These are phyloP conservation scores for Drosophila nigricruria DNA, from an alignment of 2,888 invertebrate genomes.

Conservation along the genomic window DNA sequence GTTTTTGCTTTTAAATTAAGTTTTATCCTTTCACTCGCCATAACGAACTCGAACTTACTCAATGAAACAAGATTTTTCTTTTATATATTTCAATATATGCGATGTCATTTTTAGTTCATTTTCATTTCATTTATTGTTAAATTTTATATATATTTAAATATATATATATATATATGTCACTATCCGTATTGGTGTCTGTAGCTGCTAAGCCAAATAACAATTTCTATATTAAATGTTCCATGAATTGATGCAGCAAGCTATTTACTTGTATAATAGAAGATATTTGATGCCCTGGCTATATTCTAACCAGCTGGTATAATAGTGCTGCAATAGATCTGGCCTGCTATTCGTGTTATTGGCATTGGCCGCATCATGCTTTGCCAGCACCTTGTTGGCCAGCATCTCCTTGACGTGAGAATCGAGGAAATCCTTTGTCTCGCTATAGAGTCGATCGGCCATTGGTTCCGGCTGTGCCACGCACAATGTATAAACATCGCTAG, in stretches of 20 bases:
- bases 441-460: constrained; percentile 94
- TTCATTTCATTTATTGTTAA: not conserved
- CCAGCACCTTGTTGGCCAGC: constrained; percentile 87
- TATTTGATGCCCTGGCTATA: constrained; percentile 96
- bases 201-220: not conserved
- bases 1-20: not conserved
- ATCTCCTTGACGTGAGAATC: constrained; percentile 94
- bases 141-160: not conserved
- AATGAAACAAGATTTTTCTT: not conserved
- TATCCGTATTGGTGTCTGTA: not conserved
- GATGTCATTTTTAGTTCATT: not conserved
- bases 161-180: not conserved
- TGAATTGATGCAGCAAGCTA: not conserved
- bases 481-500: constrained; percentile 96
- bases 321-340: constrained; percentile 87
- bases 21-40: not conserved
- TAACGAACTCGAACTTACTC: not conserved
- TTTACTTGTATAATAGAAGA: constrained; percentile 91
- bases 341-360: constrained; percentile 52
- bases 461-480: constrained; percentile 99
- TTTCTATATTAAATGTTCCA: not conserved
- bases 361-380: constrained; percentile 88
- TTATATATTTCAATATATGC: not conserved
- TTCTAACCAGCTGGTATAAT: constrained; percentile 94
- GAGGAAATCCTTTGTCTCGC: constrained; percentile 94